A percentile compares a stretch with the other conserved stretches of the same genome.
phyloP scores from a whole-genome alignment of 2,113 vertebrate species.

The Theristicus caerulescens region DNA sequence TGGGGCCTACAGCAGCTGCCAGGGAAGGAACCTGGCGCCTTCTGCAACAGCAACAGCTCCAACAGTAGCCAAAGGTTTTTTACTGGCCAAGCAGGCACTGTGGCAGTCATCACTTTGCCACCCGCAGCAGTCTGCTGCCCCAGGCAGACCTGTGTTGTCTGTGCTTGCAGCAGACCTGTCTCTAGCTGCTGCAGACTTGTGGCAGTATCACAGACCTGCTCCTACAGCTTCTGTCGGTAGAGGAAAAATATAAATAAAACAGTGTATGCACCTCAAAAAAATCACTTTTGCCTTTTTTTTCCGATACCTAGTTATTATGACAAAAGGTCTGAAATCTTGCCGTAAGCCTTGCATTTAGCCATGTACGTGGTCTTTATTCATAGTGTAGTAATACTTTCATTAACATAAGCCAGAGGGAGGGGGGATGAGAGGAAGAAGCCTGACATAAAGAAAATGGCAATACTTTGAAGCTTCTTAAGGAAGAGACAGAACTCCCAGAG shows the following conservation, averaged over 20 bases:
- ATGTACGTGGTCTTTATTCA: not conserved
- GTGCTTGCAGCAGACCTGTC: not conserved
- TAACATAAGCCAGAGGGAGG: not conserved
- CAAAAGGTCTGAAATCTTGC: not conserved
- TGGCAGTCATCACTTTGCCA: not conserved
- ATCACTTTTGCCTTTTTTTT: not conserved
- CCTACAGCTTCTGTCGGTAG: not conserved
- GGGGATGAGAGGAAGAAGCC: not conserved
- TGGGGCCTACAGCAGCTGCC: not conserved
- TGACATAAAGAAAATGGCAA: not conserved
- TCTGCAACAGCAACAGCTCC: not conserved
- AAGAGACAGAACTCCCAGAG: not conserved
- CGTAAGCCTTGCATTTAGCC: not conserved
- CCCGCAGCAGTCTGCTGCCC: not conserved
- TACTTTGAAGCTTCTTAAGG: not conserved
- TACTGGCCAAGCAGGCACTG: not conserved
- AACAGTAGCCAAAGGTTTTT: not conserved
- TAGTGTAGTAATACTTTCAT: not conserved
- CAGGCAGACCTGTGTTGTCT: not conserved
- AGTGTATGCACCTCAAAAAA: not conserved
- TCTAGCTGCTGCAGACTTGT: not conserved
- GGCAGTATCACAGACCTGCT: not conserved
- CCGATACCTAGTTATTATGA: not conserved
- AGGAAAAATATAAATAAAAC: not conserved
- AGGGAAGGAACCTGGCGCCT: not conserved